phyloP scores from a whole-genome alignment of 2,797 vertebrate species.

The Arctocebus calabarensis region DNA sequence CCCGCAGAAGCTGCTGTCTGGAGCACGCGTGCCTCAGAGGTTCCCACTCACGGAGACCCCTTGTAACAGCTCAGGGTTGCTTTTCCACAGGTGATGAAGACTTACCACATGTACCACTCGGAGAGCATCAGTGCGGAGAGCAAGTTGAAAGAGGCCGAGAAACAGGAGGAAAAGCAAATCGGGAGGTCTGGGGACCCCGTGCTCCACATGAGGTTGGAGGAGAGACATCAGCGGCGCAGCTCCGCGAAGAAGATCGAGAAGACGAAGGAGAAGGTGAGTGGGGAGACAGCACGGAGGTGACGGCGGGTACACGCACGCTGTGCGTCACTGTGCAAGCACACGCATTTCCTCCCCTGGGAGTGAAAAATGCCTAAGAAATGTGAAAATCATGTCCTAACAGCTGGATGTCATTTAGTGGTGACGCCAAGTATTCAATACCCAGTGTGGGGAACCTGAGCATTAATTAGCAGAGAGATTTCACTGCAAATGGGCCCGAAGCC shows the following conservation, averaged over 20 bases:
- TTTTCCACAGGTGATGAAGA: slow-evolving; percentile 97
- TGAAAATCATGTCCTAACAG: slow-evolving; percentile 72
- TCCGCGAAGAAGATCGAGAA: slow-evolving; percentile 99
- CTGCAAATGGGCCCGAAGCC: slow-evolving; percentile 63
- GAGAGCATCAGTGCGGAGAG: slow-evolving; percentile 98
- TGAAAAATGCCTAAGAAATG: slow-evolving; percentile 62
- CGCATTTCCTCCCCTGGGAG: slow-evolving; percentile 52
- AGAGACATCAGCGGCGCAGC: slow-evolving; percentile 95
- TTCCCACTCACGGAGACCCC: slow-evolving; percentile 22
- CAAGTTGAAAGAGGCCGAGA: slow-evolving; percentile 99
- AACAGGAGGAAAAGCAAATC: slow-evolving; percentile 98
- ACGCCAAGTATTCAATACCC: slow-evolving; percentile 63
- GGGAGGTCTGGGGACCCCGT: slow-evolving; percentile 94
- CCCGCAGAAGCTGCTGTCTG: slow-evolving; percentile 50
- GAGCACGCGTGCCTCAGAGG: background rate
- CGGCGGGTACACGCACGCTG: background rate
- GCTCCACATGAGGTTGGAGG: slow-evolving; percentile 96
- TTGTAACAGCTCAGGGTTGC: slow-evolving; percentile 68
- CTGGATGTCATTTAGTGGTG: slow-evolving; percentile 61
- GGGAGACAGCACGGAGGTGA: background rate
- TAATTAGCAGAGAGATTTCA: slow-evolving; percentile 70
- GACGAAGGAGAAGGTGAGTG: slow-evolving; percentile 98
- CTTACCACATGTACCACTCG: slow-evolving; percentile 99
- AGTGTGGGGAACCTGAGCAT: slow-evolving; percentile 64
- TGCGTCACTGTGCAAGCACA: slow-evolving; percentile 19